A percentile compares a stretch with the other conserved stretches of the same genome.
These are phyloP conservation scores for Phataginus tricuspis DNA, from an alignment of 2,797 vertebrate species.

Conservation along the genomic window DNA sequence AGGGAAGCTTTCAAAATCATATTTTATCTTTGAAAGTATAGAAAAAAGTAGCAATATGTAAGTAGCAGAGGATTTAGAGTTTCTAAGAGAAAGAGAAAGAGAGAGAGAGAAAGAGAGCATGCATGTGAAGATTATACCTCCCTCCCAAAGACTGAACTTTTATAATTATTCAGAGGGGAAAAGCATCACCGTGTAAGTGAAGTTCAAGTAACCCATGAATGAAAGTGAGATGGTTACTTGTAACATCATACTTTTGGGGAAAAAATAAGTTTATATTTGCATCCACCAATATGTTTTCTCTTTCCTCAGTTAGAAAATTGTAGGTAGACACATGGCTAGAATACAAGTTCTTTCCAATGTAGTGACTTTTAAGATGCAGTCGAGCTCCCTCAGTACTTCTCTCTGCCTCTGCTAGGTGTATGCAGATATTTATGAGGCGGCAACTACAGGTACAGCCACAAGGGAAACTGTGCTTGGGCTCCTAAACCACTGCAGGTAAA, in stretches of 20 bases:
- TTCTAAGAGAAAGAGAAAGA: not conserved
- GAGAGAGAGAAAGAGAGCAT: too few relatives aligned
- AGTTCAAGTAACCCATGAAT: not conserved
- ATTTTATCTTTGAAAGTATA: not conserved
- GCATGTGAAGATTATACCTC: not conserved
- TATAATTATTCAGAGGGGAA: not conserved
- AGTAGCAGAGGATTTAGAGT: not conserved
- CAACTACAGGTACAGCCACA: not conserved
- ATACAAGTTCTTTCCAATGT: not conserved
- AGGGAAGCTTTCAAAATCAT: not conserved
- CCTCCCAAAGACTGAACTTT: not conserved
- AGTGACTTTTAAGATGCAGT: not conserved
- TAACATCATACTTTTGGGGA: not conserved
- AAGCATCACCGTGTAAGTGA: not conserved
- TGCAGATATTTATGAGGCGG: not conserved
- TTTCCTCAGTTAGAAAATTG: not conserved
- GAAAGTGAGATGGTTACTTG: not conserved
- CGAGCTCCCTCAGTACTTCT: not conserved
- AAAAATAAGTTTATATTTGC: not conserved
- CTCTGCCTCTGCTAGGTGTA: not conserved
- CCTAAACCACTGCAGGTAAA: not conserved
- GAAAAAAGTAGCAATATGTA: not conserved
- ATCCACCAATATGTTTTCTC: not conserved
- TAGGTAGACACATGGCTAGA: not conserved
- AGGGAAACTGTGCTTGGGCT: not conserved